A percentile compares a stretch with the other conserved stretches of the same genome.
Evolutionary conservation across 2,797 vertebrate genomes (phyloP).

Genomic region (Urosaurus nigricauda): DNA sequence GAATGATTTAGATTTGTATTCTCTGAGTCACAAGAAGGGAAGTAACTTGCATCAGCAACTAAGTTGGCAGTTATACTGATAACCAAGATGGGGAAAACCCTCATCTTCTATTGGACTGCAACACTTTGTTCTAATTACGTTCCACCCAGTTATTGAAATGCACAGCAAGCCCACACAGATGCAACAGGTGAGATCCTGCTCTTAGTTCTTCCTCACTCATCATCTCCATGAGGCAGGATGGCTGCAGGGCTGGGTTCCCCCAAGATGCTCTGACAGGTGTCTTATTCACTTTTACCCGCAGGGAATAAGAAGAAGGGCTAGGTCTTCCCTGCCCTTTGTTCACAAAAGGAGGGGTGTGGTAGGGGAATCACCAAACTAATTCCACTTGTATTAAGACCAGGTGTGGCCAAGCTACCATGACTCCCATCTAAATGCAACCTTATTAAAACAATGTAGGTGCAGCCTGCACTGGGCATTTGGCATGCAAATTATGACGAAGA

Average conservation of each 20-base stretch:
- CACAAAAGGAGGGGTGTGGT: neutral
- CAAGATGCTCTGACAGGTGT: conserved; percentile 34
- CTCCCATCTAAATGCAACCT: neutral
- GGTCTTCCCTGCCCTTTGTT: conserved; percentile 7
- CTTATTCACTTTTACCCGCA: conserved; percentile 44
- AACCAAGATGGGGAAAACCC: neutral
- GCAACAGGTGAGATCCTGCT: conserved; percentile 35
- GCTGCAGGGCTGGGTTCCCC: conserved; percentile 32
- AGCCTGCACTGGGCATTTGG: neutral
- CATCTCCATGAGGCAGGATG: conserved; percentile 27
- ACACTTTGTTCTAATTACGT: conserved; percentile 30
- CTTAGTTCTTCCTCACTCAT: conserved; percentile 14
- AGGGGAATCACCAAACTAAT: neutral
- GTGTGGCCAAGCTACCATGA: conserved; percentile 2
- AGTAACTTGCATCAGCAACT: neutral
- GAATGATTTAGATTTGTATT: neutral
- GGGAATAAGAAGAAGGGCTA: neutral
- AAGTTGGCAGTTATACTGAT: neutral
- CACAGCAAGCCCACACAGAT: conserved; percentile 5
- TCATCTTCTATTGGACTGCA: neutral
- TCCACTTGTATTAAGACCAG: neutral
- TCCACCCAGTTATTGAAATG: neutral
- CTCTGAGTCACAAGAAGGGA: accelerated
- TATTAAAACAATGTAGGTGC: neutral
- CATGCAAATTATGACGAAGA: conserved; percentile 16